Base-by-base conservation (phyloP, 2,797 vertebrate species). In the Pogonophryne albipinna region DNA sequence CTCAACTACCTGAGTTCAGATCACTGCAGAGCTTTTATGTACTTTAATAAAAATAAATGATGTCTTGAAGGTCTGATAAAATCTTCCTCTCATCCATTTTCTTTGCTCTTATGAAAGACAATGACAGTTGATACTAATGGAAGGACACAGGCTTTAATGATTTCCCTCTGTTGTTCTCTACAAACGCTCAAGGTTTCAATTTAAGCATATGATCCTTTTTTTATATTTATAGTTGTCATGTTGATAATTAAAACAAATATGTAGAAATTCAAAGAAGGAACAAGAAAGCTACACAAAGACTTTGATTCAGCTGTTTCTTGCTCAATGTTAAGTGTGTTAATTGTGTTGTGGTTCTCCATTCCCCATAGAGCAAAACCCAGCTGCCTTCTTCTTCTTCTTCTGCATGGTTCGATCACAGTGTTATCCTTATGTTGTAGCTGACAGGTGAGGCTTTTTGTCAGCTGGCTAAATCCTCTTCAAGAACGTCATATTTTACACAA, bases 1-100 rank as follows among this genome's bases (percentile, higher is more conserved):
- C 62, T 70, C 55, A 68, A 59, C 74, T 60, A 66, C 59, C 70
- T 64, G 57, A 64, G 51, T 71, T 84, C 45, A 84, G 17, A 71
- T 76, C 68, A 59, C 23, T 60, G 23, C 44, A n/a, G 60, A 55
- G 34, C 0, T 58, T 73, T 51, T 12, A 65, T 55, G 49, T 71
- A 75, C 62, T 71, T 38, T 50, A n/a, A 8, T 74, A 13, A 16
- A 76, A 17, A 55, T 58, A 64, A 71, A 50, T 19, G 4, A 64
- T 58, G 20, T 55, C 42, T 66, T 51, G n/a, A 23, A 23, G 47
- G 60, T 47, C 3, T 59, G 38, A 57, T 38, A 1, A 27, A 11
- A 59, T 51, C 2, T 56, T 52, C 11, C 31, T 49, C 31, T 27
- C 27, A 27, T 27, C 27, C 8, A 38, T 38, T 38, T 38, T 38